Evolutionary conservation across 2,888 invertebrate species (phyloP), one percentile per base, ranked within the genome.

Genomic region (Rhagium mordax): DNA sequence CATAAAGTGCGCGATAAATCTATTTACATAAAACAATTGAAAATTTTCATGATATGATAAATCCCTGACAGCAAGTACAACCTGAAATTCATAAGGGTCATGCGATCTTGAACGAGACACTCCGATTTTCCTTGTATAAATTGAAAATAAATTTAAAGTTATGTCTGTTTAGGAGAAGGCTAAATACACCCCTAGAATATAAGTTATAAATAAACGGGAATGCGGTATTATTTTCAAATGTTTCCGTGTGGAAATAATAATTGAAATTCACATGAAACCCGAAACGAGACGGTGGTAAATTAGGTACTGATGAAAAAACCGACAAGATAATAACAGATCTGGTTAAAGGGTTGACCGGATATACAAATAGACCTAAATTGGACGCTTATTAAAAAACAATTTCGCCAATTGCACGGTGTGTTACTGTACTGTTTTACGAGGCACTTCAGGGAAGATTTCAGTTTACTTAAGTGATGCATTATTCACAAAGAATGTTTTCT

Each of bases 181-280:
- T 64, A 71, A 71, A 71, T 57, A 57, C 67, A 57, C 67, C 67
- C 57, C n/a, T 57, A 41, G 67, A 47, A 55, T 57, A 53, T 53
- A 41, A 55, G 24, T 27, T 67, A 47, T 57, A 67, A 67, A 67
- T 81, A 79, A 79, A 74, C 72, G 70, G 75, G 76, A 81, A 75
- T 82, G 81, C 80, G 80, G 81, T 82, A 83, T 83, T 82, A 83
- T 81, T 83, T 81, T 79, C 81, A 78, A 78, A 77, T 77, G 79
- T 81, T 84, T 82, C 81, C 83, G 84, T 82, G 81, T 79, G 70
- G 82, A 79, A 81, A 74, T 79, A 62, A 75, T 80, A 82, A 81
- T 80, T 79, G 80, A 82, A 83, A 81, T 78, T 77, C 76, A 78
- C 79, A 79, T 74, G 78, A 76, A 80, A 80, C 68, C 75, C 76